Conservation (phyloP, 2,113 vertebrate genomes). For the Phycodurus eques region DNA sequence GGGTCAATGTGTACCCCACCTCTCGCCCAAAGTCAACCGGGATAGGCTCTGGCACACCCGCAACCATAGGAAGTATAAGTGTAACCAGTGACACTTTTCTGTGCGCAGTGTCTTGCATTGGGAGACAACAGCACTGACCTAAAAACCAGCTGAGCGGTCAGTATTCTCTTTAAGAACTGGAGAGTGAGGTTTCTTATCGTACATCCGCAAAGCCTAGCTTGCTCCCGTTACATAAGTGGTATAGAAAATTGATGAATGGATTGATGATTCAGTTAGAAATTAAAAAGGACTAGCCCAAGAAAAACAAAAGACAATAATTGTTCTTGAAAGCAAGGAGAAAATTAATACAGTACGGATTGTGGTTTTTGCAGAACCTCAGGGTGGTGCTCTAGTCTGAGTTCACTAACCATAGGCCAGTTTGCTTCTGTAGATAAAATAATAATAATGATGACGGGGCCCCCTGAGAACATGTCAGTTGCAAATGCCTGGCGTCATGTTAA, state of each 20-base stretch:
- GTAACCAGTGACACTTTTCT: no score
- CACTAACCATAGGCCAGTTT: slow-evolving; percentile 15
- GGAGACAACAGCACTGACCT: no score
- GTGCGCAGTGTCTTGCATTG: no score
- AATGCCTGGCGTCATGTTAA: not conserved
- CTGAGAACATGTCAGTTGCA: not conserved
- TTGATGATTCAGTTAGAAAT: not conserved
- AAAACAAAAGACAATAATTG: not conserved
- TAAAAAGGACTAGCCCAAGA: not conserved
- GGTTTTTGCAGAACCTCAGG: slow-evolving; percentile 19
- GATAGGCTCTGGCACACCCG: no score
- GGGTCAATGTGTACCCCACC: not conserved
- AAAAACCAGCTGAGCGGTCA: no score
- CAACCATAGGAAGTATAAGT: no score
- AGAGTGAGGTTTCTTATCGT: no score
- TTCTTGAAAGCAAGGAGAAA: not conserved
- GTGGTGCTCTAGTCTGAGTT: slow-evolving; percentile 33
- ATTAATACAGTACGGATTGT: not conserved
- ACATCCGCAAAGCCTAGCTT: no score
- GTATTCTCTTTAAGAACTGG: no score
- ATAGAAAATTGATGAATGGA: not conserved
- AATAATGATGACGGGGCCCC: not conserved
- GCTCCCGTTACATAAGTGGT: no score
- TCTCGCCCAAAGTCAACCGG: not conserved
- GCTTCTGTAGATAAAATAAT: slow-evolving; percentile 11